Evolutionary conservation across 2,888 invertebrate species (phyloP), one percentile per base, ranked within the genome.

Genomic region (Hydroisotoma schaefferi): DNA sequence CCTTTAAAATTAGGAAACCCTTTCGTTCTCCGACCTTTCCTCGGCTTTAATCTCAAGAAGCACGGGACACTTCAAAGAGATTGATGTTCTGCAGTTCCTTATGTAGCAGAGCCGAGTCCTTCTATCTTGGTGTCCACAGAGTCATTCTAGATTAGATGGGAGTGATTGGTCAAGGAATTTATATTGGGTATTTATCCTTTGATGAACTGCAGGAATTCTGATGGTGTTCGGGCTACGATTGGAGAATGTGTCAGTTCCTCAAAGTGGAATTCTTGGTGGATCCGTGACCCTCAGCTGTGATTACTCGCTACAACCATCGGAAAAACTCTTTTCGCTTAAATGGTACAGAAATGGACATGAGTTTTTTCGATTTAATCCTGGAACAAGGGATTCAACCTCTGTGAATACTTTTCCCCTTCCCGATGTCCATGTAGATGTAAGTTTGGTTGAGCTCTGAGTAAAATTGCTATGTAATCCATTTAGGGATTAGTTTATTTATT

Each of bases 151-250:
- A n/a, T 15, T 15, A 40, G 20, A 40, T 40, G 52, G 37, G 27
- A 52, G 37, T 52, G 61, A 64, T 64, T 64, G 64, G 52, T 37
- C 52, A 37, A 33, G 37, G 64, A 65, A 65, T 65, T 65, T 65
- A 65, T 65, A 65, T 65, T 65, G 65, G 61, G 57, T 64, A 53
- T 51, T 64, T 64, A 61, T 60, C 57, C 58, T 59, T 65, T 59
- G 59, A 56, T 59, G 58, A 29, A 20, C 40, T 20, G n/a, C 23
- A 65, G 65, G 65, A 47, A 65, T 61, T 58, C 49, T 65, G 54
- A 48, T 65, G 55, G 65, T 61, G 37, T 59, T 61, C 49, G 65
- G 65, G 51, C 46, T 65, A 18, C 23, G 43, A 38, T 47, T 65
- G 25, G 56, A 61, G 54, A 65, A 55, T 43, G 59, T 65, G 37